A percentile compares a stretch with the other conserved stretches of the same genome.
Conservation (phyloP, 1,140 invertebrate species). For the Daktulosphaira vitifoliae region DNA sequence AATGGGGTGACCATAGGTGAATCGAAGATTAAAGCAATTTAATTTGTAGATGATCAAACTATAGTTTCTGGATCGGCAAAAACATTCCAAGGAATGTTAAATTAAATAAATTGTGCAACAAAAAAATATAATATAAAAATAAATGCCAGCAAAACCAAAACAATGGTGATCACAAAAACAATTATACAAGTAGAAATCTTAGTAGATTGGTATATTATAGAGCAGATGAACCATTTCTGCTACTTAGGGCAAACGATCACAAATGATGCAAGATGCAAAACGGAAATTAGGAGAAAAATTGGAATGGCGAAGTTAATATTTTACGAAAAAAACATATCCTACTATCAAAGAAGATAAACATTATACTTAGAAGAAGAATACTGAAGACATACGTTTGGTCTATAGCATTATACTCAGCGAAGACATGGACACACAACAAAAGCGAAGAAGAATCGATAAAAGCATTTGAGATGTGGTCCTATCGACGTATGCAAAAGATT, state of each 20-base stretch:
- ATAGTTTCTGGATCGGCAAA: conserved; percentile 3
- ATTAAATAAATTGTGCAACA: not conserved
- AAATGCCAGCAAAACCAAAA: not conserved
- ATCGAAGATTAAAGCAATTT: conserved; percentile 19
- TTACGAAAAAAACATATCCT: not conserved
- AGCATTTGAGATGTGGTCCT: not conserved
- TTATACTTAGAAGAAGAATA: not conserved
- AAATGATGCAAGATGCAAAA: not conserved
- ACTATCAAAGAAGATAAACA: too few species aligned
- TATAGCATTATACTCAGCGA: conserved; percentile 7
- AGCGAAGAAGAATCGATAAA: conserved; percentile 1
- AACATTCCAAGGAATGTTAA: not conserved
- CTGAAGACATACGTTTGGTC: not conserved
- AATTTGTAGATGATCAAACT: conserved; percentile 34
- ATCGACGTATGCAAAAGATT: not conserved
- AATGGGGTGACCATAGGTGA: conserved; percentile 27
- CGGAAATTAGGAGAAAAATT: conserved; percentile 7
- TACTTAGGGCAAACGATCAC: not conserved
- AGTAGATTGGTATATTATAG: not conserved
- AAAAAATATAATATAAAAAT: conserved; percentile 3
- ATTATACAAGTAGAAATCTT: not conserved
- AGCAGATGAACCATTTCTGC: not conserved
- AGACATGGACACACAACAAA: conserved; percentile 1
- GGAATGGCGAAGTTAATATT: not conserved
- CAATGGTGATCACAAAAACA: not conserved